Base-by-base conservation (phyloP, 2,888 invertebrate species). In the Drosophila mettleri region DNA sequence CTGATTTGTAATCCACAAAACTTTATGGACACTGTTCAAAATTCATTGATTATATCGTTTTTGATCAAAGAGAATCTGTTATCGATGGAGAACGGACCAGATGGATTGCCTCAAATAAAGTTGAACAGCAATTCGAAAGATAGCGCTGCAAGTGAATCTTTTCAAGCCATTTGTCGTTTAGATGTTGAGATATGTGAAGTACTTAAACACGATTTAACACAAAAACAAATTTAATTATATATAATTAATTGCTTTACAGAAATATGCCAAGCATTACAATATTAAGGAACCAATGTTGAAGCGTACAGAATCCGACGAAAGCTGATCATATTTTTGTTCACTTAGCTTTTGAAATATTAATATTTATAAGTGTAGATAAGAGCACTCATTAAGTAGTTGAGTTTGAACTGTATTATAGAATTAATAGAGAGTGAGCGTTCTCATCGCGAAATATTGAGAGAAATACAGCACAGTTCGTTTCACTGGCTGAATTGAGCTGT, bases 11-110 rank as follows among this genome's bases (percentile, higher is more conserved):
- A 94, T 90, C 94, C 94, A 0, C 81, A 89, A 0, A 92, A 93
- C 79, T 94, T 94, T 88, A 93, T 93, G 68, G 92, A 92, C 65
- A 94, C 94, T 2, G 92, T 94, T 8, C 94, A 94, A 80, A 94
- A 94, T 88, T 93, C 94, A 71, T 93, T 95, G 80, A 94, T 94
- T 88, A 91, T 93, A 61, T 93, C 94, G 1, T 94, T 95, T 90
- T 91, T 94, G 49, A 89, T 93, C 6, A 92, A 93, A 69, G 94
- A 94, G 90, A 94, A 94, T 36, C 90, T 90, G 24, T 90, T 94
- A 7, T 86, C 90, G 62, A 86, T 94, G 45, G 91, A 91, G 66
- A 90, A 91, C 65, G 93, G 93, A 88, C 55, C 67, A 0, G 92
- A 90, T 78, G 87, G 80, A 2, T 80, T 86, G 53, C 92, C 92